These are phyloP conservation scores for Elymnias hypermnestra DNA, from an alignment of 1,140 invertebrate species.

Conservation along the genomic window DNA sequence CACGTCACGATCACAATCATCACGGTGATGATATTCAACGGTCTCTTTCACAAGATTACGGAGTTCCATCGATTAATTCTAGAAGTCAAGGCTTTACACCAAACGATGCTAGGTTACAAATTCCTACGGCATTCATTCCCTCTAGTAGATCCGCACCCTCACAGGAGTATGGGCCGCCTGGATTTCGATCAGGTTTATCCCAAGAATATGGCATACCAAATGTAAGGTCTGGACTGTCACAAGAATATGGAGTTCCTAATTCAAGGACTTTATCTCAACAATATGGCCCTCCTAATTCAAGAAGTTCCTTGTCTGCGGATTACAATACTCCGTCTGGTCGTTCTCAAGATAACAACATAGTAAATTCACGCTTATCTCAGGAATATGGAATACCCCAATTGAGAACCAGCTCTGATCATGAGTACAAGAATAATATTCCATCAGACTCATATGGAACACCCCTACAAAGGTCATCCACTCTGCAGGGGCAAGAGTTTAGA, in stretches of 20 bases:
- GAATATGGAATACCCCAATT: slow-evolving; percentile 25
- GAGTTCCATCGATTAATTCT: slow-evolving; percentile 11
- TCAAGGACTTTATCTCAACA: slow-evolving; percentile 25
- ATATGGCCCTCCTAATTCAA: slow-evolving; percentile 27
- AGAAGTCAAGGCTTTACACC: slow-evolving; percentile 8
- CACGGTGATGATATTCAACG: slow-evolving; percentile 26
- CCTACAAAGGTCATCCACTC: slow-evolving; percentile 24
- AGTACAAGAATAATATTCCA: slow-evolving; percentile 11
- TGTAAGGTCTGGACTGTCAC: slow-evolving; percentile 13
- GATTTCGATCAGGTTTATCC: slow-evolving; percentile 23
- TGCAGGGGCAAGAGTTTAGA: slow-evolving; percentile 24
- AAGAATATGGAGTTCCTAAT: slow-evolving; percentile 27
- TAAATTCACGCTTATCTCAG: slow-evolving; percentile 18
- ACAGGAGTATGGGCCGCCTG: slow-evolving; percentile 10
- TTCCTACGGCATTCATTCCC: not conserved
- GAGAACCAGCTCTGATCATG: not conserved
- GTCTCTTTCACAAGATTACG: slow-evolving; percentile 35
- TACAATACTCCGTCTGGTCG: slow-evolving; percentile 22
- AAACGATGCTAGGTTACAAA: slow-evolving; percentile 3
- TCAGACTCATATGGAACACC: slow-evolving; percentile 36
- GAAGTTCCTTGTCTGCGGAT: slow-evolving; percentile 26
- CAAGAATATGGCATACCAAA: slow-evolving; percentile 28
- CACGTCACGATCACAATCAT: slow-evolving; percentile 22
- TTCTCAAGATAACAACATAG: slow-evolving; percentile 17
- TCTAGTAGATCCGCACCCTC: slow-evolving; percentile 9